Conservation (phyloP, 2,888 invertebrate species). For the Morinoia aosen region DNA sequence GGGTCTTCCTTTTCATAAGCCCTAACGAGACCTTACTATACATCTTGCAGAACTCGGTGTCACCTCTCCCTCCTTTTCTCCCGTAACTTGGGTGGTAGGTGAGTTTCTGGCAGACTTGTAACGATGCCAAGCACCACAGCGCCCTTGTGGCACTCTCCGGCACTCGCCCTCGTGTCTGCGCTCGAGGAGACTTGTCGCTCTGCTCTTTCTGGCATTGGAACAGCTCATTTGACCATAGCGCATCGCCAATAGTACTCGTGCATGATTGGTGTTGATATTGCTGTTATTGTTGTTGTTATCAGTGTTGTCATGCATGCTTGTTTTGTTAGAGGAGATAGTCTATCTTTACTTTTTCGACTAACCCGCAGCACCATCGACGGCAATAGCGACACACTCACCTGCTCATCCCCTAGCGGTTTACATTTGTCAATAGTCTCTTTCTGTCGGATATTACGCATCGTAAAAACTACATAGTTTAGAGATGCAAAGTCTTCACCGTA, state of each 20-base stretch:
- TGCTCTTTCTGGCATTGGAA: background rate
- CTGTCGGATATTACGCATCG: background rate
- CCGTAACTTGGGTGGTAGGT: background rate
- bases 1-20: background rate
- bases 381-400: background rate
- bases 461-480: background rate
- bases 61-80: background rate
- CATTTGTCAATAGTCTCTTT: background rate
- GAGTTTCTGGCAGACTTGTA: background rate
- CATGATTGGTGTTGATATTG: conserved; percentile 51
- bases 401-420: background rate
- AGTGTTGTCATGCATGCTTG: conserved; percentile 44
- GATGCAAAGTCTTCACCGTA: background rate
- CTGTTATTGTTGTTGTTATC: conserved; percentile 51
- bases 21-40: background rate
- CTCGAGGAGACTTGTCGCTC: background rate
- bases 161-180: background rate
- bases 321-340: conserved; percentile 27
- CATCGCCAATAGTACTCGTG: conserved; percentile 41
- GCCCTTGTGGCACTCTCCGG: background rate
- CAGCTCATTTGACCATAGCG: background rate
- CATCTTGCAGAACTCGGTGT: conserved; percentile 17
- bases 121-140: background rate
- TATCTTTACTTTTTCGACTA: conserved; percentile 25
- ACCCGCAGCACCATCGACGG: background rate